Conservation (phyloP, 2,113 vertebrate species). For the Phycodurus eques region DNA sequence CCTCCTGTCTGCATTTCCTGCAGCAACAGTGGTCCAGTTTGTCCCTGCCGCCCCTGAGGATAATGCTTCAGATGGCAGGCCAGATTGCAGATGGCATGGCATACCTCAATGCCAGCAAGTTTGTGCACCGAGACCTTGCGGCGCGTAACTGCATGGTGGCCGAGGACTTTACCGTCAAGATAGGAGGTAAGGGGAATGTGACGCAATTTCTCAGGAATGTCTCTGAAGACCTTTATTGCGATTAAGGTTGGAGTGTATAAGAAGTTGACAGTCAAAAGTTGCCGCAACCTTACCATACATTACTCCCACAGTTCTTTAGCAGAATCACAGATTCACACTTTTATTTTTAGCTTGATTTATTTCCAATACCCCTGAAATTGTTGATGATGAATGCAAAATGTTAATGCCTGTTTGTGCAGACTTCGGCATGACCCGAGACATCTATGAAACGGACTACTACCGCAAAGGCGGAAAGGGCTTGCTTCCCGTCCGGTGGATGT, state of each 20-base stretch:
- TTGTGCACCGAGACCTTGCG: slow-evolving; percentile 95
- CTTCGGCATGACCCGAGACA: slow-evolving; percentile 97
- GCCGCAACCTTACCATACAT: not conserved
- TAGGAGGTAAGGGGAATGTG: slow-evolving; percentile 80
- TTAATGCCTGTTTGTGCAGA: slow-evolving; percentile 68
- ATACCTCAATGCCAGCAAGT: slow-evolving; percentile 98
- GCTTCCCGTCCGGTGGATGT: slow-evolving; percentile 98
- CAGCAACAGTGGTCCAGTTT: slow-evolving; percentile 81
- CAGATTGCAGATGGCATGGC: slow-evolving; percentile 98
- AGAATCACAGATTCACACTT: not conserved
- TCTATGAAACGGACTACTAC: slow-evolving; percentile 99
- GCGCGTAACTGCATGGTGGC: slow-evolving; percentile 99
- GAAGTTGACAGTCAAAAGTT: not conserved
- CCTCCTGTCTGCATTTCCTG: not conserved
- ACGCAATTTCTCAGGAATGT: not conserved
- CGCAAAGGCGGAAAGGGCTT: slow-evolving; percentile 96
- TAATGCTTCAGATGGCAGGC: slow-evolving; percentile 99
- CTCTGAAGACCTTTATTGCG: not conserved
- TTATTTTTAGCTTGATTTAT: not conserved
- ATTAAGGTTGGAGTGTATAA: not conserved
- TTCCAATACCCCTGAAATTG: not conserved
- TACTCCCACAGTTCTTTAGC: not conserved
- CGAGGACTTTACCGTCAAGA: slow-evolving; percentile 95
- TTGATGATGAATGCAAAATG: not conserved
- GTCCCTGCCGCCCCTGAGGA: slow-evolving; percentile 87